phyloP scores from a whole-genome alignment of 2,888 invertebrate species.

The Lasioglossum oenotherae region DNA sequence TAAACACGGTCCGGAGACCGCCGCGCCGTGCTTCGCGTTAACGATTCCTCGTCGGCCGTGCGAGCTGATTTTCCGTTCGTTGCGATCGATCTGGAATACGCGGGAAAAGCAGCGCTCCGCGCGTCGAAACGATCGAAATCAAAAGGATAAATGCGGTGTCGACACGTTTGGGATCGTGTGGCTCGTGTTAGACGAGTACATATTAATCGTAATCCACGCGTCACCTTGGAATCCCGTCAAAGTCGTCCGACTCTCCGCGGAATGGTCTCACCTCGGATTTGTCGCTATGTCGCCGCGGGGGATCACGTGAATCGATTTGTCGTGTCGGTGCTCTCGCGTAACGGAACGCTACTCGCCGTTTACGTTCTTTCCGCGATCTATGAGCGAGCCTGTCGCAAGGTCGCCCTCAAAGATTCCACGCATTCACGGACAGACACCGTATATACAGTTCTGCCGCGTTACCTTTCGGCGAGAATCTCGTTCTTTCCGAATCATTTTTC shows the following conservation, averaged over 20 bases:
- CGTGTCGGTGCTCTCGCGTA: constrained; percentile 22
- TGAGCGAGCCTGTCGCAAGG: background rate
- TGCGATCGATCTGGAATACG: background rate
- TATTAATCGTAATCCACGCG: constrained; percentile 64
- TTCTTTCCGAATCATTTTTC: background rate
- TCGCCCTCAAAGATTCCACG: background rate
- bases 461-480: background rate
- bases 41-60: constrained; percentile 15
- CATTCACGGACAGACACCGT: background rate
- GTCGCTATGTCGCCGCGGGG: constrained; percentile 36
- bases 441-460: background rate
- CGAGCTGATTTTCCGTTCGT: background rate
- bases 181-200: constrained; percentile 6
- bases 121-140: constrained; percentile 14
- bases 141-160: background rate
- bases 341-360: constrained; percentile 18
- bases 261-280: constrained; percentile 6
- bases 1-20: constrained; percentile 66
- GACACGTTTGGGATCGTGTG: background rate
- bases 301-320: constrained; percentile 42
- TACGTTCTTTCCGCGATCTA: background rate
- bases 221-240: constrained; percentile 57
- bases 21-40: constrained; percentile 13
- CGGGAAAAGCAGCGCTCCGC: background rate
- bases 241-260: constrained; percentile 41